Evolutionary conservation across 2,113 vertebrate species (phyloP).

Genomic region (Bothrops jararaca): DNA sequence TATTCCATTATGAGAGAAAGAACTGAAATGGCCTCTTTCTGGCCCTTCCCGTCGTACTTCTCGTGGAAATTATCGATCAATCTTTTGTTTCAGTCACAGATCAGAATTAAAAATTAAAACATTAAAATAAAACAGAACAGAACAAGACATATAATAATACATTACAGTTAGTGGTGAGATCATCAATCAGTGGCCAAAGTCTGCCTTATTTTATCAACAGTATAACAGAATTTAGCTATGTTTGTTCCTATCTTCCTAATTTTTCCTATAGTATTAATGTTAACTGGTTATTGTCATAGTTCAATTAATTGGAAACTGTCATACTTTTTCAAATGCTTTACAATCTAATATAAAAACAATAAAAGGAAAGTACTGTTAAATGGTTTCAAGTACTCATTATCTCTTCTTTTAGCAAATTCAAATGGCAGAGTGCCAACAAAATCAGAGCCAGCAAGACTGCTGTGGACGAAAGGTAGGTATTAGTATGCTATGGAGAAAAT

Average conservation of each 20-base stretch:
- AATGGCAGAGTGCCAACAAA: background rate
- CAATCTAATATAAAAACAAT: background rate
- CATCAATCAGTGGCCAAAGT: background rate
- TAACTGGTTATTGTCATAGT: background rate
- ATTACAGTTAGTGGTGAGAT: background rate
- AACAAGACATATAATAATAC: background rate
- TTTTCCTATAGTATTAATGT: background rate
- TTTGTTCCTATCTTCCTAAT: background rate
- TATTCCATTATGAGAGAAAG: background rate
- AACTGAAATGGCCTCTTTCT: background rate
- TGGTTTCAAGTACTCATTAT: background rate
- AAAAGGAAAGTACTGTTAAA: background rate
- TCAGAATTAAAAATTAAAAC: background rate
- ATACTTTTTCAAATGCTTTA: background rate
- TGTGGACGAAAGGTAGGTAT: background rate
- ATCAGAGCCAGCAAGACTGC: background rate
- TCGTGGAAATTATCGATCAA: background rate
- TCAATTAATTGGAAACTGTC: background rate
- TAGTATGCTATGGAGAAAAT: background rate
- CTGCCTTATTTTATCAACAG: background rate
- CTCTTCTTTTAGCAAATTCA: background rate
- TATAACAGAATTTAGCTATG: background rate
- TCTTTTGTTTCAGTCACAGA: background rate
- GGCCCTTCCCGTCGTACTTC: background rate
- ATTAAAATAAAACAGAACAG: background rate